Base-by-base conservation (phyloP, 2,888 invertebrate genomes). In the Heliconius ismenius region DNA sequence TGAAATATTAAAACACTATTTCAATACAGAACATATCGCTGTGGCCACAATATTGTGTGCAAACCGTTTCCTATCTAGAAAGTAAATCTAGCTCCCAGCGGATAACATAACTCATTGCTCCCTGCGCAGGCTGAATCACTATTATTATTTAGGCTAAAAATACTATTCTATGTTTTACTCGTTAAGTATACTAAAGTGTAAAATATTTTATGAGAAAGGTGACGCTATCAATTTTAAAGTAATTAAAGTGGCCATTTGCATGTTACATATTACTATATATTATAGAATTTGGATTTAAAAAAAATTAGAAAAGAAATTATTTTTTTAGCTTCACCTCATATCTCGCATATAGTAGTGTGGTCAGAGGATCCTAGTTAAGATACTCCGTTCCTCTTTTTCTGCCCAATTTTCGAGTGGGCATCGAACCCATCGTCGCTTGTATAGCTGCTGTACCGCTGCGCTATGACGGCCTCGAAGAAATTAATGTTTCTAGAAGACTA, bases 41-140 rank as follows among this genome's bases (percentile, higher is more conserved):
- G 69, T 69, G 21, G 69, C 28, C 54, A 54, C n/a, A 49, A 21
- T 54, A 32, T n/a, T 28, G 54, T 32, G 32, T 70, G 58, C 54
- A 70, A 54, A 70, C 21, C 54, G 54, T 32, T 70, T 32, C 32
- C n/a, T 54, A 54, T 70, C 69, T 70, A 70, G 28, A 58, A 73
- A 60, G 36, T 72, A 72, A 72, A 60, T 60, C 24, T 60, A 72
- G 39, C 69, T 49, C 49, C 54, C 54, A 70, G 32, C 58, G 70
- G 58, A 58, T 70, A 70, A 70, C 58, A 32, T 58, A 70, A 70
- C 54, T 70, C 70, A 70, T 70, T 54, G 54, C 58, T 49, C 69
- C 54, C 54, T 32, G 70, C n/a, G 70, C 32, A 58, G 32, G 54
- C 26, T 6, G 32, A 58, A 70, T 70, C 58, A 70, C 54, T 32